Evolutionary conservation across 2,888 invertebrate species (phyloP).

Genomic region (Chaetogeoica ovagalla): DNA sequence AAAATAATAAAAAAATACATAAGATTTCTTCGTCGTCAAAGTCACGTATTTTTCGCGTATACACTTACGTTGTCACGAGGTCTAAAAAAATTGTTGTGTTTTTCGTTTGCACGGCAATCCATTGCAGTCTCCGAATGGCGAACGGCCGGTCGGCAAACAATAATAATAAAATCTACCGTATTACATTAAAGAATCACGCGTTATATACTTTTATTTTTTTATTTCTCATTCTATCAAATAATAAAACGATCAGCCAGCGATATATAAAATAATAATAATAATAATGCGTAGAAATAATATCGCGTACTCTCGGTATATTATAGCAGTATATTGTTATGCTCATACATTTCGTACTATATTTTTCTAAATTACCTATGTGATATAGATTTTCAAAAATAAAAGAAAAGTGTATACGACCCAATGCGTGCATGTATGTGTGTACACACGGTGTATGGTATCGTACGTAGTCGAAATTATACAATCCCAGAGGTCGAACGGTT

Average conservation of each 20-base stretch:
- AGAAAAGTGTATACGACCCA: not conserved
- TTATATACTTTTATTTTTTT: not conserved
- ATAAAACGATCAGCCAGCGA: too few relatives aligned
- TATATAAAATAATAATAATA: slow-evolving; percentile 10
- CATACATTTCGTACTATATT: too few relatives aligned
- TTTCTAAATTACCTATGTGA: not conserved
- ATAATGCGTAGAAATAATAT: not conserved
- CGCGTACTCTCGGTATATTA: not conserved
- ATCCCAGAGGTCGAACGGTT: slow-evolving; percentile 54
- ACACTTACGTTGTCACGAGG: slow-evolving; percentile 52
- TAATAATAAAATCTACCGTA: slow-evolving; percentile 8
- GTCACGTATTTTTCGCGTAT: not conserved
- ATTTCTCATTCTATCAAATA: not conserved
- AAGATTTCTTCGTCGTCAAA: slow-evolving; percentile 19
- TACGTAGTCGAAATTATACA: slow-evolving; percentile 55
- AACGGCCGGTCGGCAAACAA: not conserved
- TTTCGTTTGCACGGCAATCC: slow-evolving; percentile 53
- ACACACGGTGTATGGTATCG: slow-evolving; percentile 56
- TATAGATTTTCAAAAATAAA: not conserved
- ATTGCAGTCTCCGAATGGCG: slow-evolving; percentile 50
- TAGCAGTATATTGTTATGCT: too few relatives aligned
- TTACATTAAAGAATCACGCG: too few relatives aligned
- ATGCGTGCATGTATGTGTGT: not conserved
- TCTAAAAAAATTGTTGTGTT: slow-evolving; percentile 54
- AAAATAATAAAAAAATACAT: not conserved